Conservation (phyloP, 1,140 invertebrate genomes). For the Euwallacea similis region DNA sequence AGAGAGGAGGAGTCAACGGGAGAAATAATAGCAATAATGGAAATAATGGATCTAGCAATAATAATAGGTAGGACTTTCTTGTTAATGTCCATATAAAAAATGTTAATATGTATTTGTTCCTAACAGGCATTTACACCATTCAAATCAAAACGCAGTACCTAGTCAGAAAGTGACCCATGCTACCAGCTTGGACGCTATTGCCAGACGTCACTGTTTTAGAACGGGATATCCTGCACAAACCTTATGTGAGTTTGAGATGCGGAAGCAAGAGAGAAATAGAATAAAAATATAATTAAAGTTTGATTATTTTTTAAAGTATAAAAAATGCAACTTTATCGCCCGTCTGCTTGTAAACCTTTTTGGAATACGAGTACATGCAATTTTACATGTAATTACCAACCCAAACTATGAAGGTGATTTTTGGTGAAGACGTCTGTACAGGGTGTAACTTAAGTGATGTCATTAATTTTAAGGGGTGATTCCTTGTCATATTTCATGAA, state of each 20-base stretch:
- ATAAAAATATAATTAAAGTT: too few relatives aligned
- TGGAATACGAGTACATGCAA: too few relatives aligned
- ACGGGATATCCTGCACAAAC: conserved; percentile 60
- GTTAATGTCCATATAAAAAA: background rate
- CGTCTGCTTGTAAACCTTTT: too few relatives aligned
- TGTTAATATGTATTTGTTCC: conserved; percentile 5
- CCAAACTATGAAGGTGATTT: too few relatives aligned
- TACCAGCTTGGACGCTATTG: conserved; percentile 61
- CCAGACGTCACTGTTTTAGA: conserved; percentile 56
- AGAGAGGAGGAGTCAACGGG: conserved; percentile 32
- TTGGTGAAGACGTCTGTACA: too few relatives aligned
- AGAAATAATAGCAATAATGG: conserved; percentile 31
- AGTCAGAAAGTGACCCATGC: conserved; percentile 55
- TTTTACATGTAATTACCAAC: too few relatives aligned
- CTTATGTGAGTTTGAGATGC: conserved; percentile 58
- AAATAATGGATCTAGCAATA: conserved; percentile 28
- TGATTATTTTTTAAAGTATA: too few relatives aligned
- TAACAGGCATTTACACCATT: conserved; percentile 38
- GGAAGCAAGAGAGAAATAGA: too few relatives aligned
- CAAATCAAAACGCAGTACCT: conserved; percentile 30
- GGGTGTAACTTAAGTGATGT: too few relatives aligned
- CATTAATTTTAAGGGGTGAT: too few relatives aligned
- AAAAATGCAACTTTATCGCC: too few relatives aligned
- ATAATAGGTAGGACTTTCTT: conserved; percentile 24
- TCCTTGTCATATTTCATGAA: too few relatives aligned